Base-by-base conservation (phyloP, 2,113 vertebrate genomes). In the Centropus bengalensis region DNA sequence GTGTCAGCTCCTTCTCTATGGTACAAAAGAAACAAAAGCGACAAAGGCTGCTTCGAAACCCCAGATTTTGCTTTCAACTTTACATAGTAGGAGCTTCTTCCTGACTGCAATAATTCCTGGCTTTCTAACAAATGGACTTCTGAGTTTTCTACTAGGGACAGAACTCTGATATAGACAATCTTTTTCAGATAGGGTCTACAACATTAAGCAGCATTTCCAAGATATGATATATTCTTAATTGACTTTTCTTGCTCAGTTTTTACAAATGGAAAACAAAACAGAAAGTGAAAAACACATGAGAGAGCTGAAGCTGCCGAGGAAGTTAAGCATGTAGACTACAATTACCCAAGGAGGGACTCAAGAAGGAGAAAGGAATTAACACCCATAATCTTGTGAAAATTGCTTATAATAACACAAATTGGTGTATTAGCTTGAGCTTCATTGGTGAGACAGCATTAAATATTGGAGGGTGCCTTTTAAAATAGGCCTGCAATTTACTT, bases 351-450 rank as follows among this genome's bases (percentile, higher is more conserved):
- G 52, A 92, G 62, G 26, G 42, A 87, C 36, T 82, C 63, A 82
- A 82, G 45, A 66, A 95, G 82, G 86, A 96, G 92, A 96, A 92
- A 96, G 60, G 63, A 95, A 96, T 95, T 88, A 93, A 91, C 91
- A 95, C 55, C 69, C 78, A 80, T 47, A 85, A 70, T 86, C 81
- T 89, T 55, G 82, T 88, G 91, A 95, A 96, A 97, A 95, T 94
- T 95, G 70, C 89, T 94, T 95, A 52, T 92, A 91, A 77, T 91
- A 70, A 79, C 63, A 82, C 30, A 92, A 89, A 94, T 67, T 88
- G 85, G 75, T 1, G 0, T 86, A 90, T 80, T 91, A 96, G 44
- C 64, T 90, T 0, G 0, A 90, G 69, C n/a, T 90, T 78, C 66
- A 59, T 23, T 77, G 77, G 54, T 63, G 68, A 77, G 55, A 86